Conservation (phyloP, 2,888 invertebrate species). For the Rhaphigaster nebulosa region DNA sequence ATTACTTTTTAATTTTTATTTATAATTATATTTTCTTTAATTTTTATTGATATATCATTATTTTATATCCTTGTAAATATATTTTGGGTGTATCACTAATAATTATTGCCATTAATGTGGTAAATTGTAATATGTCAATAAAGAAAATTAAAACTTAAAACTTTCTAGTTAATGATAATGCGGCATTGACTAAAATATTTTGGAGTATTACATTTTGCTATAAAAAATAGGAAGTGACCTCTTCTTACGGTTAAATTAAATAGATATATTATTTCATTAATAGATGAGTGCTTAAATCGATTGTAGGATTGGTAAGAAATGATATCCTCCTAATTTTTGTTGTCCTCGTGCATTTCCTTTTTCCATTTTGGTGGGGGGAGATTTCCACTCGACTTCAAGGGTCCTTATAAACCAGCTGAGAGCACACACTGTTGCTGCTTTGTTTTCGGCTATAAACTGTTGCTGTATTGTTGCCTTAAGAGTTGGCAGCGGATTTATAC, state of each 20-base stretch:
- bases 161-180: too few relatives aligned
- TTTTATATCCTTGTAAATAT: too few relatives aligned
- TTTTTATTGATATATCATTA: too few relatives aligned
- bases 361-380: neutral
- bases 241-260: neutral
- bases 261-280: neutral
- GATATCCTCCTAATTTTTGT: neutral
- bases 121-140: too few relatives aligned
- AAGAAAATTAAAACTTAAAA: too few relatives aligned
- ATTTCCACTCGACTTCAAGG: neutral
- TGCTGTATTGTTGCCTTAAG: slow-evolving; percentile 24
- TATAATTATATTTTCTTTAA: too few relatives aligned
- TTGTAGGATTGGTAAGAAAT: neutral
- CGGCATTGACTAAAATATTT: too few relatives aligned
- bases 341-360: neutral
- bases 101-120: too few relatives aligned
- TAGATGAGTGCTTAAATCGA: neutral
- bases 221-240: too few relatives aligned
- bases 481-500: slow-evolving; percentile 30
- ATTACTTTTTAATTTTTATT: too few relatives aligned
- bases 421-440: slow-evolving; percentile 37
- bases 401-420: neutral
- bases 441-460: slow-evolving; percentile 45
- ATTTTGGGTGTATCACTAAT: too few relatives aligned
- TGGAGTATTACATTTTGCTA: too few relatives aligned